Evolutionary conservation across 2,888 invertebrate species (phyloP), one percentile per base, ranked within the genome.

Genomic region (Troilus luridus): DNA sequence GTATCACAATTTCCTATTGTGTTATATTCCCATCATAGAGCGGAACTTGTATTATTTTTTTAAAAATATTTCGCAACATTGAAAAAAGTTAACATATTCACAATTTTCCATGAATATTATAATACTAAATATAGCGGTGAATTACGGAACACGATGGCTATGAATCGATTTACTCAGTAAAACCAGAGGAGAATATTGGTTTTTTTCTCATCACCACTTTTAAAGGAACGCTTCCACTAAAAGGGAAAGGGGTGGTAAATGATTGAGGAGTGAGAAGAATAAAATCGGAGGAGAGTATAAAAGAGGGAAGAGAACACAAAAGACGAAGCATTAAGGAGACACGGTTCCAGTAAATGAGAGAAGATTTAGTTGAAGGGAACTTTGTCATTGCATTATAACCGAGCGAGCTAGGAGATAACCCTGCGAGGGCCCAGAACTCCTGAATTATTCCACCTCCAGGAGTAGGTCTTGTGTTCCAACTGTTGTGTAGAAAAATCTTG

Each of bases 291-390:
- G 19, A 41, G 72, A 41, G 72, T 27, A 41, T 5, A 77, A 77
- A 41, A 77, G 72, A 19, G 41, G 27, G 17, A 27, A 41, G 72
- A 72, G 72, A 27, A 72, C 27, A 72, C 72, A 77, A 77, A 77
- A 41, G 19, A 21, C 0, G 72, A 41, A 41, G 72, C 72, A 77
- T 77, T 77, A 77, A 77, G 72, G 41, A 41, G 72, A 77, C 72
- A 77, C 17, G 12, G 41, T 41, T 41, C 72, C 72, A 17, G 27
- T 12, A 77, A 77, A 77, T 77, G 72, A 77, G 72, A 77, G 72
- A 41, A 77, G 24, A 77, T 77, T 77, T 77, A 77, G 72, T 41
- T 41, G 27, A 41, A 77, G 72, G 72, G 41, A 77, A 77, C 72
- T 77, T 77, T 41, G 72, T 77, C 72, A 77, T 77, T 27, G 72